Evolutionary conservation across 2,888 invertebrate species (phyloP).

Genomic region (Cheilosia impressa): DNA sequence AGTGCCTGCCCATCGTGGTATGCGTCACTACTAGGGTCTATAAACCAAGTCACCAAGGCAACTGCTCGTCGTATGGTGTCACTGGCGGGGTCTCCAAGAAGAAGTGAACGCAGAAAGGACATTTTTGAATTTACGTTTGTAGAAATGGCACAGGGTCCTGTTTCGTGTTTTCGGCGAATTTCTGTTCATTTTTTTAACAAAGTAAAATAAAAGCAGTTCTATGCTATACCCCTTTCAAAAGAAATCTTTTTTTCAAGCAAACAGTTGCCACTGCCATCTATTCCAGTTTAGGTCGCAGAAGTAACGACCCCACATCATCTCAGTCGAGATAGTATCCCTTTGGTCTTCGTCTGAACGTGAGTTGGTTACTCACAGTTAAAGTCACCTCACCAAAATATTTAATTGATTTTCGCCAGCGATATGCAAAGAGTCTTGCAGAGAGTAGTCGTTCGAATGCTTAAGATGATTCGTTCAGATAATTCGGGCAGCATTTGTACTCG

Average conservation of each 20-base stretch:
- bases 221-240: slow-evolving; percentile 11
- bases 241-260: slow-evolving; percentile 29
- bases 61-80: slow-evolving; percentile 98
- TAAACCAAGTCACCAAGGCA: slow-evolving; percentile 97
- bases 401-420: slow-evolving; percentile 61
- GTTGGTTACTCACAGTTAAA: background rate
- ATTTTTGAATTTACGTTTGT: slow-evolving; percentile 19
- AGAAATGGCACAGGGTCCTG: background rate
- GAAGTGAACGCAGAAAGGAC: slow-evolving; percentile 90
- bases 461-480: slow-evolving; percentile 62
- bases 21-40: slow-evolving; percentile 99
- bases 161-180: background rate
- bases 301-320: slow-evolving; percentile 15
- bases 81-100: slow-evolving; percentile 99
- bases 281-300: background rate
- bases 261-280: slow-evolving; percentile 34
- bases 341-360: slow-evolving; percentile 15
- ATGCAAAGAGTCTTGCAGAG: slow-evolving; percentile 37
- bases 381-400: slow-evolving; percentile 33
- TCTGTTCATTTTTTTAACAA: slow-evolving; percentile 18
- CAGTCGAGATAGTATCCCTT: slow-evolving; percentile 41
- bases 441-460: slow-evolving; percentile 34
- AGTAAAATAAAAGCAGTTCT: background rate
- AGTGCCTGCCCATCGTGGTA: slow-evolving; percentile 98
- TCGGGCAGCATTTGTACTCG: slow-evolving; percentile 18